phyloP scores from a whole-genome alignment of 2,797 vertebrate genomes.

The Sparus aurata region DNA sequence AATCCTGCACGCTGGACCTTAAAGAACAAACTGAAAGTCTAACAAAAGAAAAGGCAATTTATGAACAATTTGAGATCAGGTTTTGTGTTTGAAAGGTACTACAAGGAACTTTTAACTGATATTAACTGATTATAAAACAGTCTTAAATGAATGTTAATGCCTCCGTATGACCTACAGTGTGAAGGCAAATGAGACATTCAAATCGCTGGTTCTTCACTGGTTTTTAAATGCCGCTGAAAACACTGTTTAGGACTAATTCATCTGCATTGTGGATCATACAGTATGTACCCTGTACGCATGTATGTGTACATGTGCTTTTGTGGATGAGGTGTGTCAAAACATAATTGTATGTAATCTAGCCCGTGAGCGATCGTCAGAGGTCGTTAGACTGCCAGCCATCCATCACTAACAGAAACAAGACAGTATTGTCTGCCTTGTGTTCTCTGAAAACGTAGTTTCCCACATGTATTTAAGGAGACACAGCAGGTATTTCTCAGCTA shows the following conservation, averaged over 20 bases:
- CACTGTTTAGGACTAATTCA: background rate
- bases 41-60: too few relatives aligned
- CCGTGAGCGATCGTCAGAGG: constrained; percentile 29
- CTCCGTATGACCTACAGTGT: too few relatives aligned
- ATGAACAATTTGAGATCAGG: too few relatives aligned
- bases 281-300: background rate
- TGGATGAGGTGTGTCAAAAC: constrained; percentile 49
- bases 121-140: too few relatives aligned
- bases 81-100: too few relatives aligned
- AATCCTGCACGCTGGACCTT: too few relatives aligned
- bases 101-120: too few relatives aligned
- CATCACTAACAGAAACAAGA: constrained; percentile 29
- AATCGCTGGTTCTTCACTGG: background rate
- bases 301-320: constrained; percentile 13
- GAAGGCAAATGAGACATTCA: too few relatives aligned
- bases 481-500: constrained; percentile 50
- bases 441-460: constrained; percentile 24
- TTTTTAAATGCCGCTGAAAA: constrained; percentile 8
- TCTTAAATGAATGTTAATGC: too few relatives aligned
- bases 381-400: constrained; percentile 32
- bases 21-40: too few relatives aligned
- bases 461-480: constrained; percentile 36
- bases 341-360: constrained; percentile 58
- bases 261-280: constrained; percentile 11
- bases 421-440: constrained; percentile 10